These are phyloP conservation scores for Listrodromus nycthemerus DNA, from an alignment of 2,888 invertebrate genomes.

Conservation along the genomic window DNA sequence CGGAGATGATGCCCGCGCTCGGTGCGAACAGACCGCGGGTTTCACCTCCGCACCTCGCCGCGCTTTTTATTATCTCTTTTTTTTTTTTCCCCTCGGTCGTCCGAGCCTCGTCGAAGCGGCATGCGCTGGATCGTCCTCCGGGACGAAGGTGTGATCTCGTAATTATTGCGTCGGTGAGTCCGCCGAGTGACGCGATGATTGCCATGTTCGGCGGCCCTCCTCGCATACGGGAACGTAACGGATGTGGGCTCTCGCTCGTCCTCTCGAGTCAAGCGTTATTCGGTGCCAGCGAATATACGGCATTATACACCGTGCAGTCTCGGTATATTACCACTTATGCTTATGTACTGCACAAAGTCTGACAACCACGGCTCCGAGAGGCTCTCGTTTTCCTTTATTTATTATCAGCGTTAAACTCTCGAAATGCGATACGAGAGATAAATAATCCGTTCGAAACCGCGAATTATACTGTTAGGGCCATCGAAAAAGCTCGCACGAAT, in stretches of 20 bases:
- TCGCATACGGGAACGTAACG: conserved; percentile 13
- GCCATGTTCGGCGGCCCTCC: conserved; percentile 70
- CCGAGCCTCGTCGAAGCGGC: conserved; percentile 68
- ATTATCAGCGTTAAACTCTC: conserved; percentile 51
- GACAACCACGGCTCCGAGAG: conserved; percentile 20
- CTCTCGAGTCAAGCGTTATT: conserved; percentile 19
- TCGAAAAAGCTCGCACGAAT: background rate
- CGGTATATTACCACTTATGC: conserved; percentile 40
- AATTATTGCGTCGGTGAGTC: conserved; percentile 78
- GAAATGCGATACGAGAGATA: conserved; percentile 60
- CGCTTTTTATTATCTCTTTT: conserved; percentile 40
- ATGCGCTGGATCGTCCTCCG: conserved; percentile 61
- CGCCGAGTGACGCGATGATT: conserved; percentile 80
- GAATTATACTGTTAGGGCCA: conserved; percentile 45
- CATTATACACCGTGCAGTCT: conserved; percentile 11
- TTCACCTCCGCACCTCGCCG: conserved; percentile 55
- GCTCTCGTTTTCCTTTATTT: conserved; percentile 59
- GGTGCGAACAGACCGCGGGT: conserved; percentile 36
- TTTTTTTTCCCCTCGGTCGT: conserved; percentile 41
- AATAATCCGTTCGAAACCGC: conserved; percentile 48
- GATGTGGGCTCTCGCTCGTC: background rate
- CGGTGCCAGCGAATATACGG: conserved; percentile 31
- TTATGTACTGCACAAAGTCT: conserved; percentile 17
- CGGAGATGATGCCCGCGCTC: conserved; percentile 20
- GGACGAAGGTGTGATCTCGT: conserved; percentile 78